Base-by-base conservation (phyloP, 2,888 invertebrate species). In the Sminthurinus aureus region DNA sequence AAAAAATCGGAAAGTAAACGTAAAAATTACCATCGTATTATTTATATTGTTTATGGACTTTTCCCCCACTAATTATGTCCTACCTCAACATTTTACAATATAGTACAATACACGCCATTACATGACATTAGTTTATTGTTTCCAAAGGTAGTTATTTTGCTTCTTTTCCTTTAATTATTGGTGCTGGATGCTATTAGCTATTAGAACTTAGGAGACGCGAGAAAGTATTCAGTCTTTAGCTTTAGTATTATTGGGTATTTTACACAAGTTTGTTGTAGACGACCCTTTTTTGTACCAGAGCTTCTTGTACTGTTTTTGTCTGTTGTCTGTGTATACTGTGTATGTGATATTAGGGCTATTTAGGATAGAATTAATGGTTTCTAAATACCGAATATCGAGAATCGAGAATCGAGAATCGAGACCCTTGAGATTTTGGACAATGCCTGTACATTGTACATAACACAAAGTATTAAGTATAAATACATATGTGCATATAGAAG, bases 351-450 rank as follows among this genome's bases (percentile, higher is more conserved):
- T 64, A 24, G 78, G 24, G 64, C 24, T 78, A 22, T 78, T 78
- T 64, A 58, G 64, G 64, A 38, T 79, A 66, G 67, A 79, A 79
- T 38, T 79, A 67, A 79, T 79, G 66, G 66, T 67, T 79, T 24
- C 67, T 67, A 79, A 79, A 79, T 79, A 79, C 79, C 66, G 12
- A 69, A 4, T 38, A 38, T 38, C 6, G 38, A 38, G 38, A 38
- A 24, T 22, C 58, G 24, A 26, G 74, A 26, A 12, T n/a, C 22
- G n/a, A 67, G 11, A 18, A 69, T 69, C 22, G n/a, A 69, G 24
- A 69, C 69, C 69, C 58, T 58, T 58, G 58, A 58, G 58, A 58
- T 58, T 13, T 58, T 58, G 38, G 38, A 38, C 38, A 38, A 38
- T 38, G 38, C 38, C 38, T 38, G 1, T 38, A 38, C 38, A 38